Percentiles rank a stretch among this genome's conserved stretches.
These are phyloP conservation scores for Ypsolopha sequella DNA, from an alignment of 2,888 invertebrate species.

Conservation along the genomic window DNA sequence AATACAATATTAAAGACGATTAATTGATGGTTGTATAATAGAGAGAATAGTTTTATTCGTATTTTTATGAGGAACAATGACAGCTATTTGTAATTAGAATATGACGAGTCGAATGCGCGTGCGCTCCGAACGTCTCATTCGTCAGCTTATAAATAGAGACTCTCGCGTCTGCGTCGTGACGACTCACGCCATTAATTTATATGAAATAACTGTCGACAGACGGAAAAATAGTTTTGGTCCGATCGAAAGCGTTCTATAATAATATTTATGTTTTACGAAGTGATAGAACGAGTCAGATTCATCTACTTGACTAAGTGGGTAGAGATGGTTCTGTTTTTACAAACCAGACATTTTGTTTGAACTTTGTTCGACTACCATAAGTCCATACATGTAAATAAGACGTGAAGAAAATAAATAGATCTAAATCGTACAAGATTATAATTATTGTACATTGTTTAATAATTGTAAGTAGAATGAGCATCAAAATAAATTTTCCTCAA, in stretches of 20 bases:
- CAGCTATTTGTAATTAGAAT: conserved; percentile 70
- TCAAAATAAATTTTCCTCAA: too few relatives aligned
- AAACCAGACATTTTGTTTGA: neutral
- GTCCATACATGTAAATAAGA: neutral
- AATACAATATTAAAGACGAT: too few relatives aligned
- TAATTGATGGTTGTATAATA: too few relatives aligned
- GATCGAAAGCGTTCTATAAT: conserved; percentile 61
- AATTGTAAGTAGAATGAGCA: too few relatives aligned
- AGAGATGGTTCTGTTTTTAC: neutral
- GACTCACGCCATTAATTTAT: conserved; percentile 71
- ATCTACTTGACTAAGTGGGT: too few relatives aligned
- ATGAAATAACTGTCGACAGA: conserved; percentile 71
- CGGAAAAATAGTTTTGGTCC: conserved; percentile 58
- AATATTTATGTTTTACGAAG: conserved; percentile 69
- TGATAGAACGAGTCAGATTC: conserved; percentile 19
- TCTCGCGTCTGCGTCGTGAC: conserved; percentile 66
- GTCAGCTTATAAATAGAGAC: conserved; percentile 67
- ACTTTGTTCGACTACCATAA: neutral
- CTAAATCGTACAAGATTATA: too few relatives aligned
- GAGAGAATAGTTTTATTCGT: too few relatives aligned
- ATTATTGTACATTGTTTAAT: too few relatives aligned
- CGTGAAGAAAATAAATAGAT: neutral
- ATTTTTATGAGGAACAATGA: conserved; percentile 23
- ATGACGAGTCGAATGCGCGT: conserved; percentile 64
- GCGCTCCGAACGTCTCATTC: conserved; percentile 67